Base-by-base conservation (phyloP, 2,113 vertebrate species). In the Pleuronectes platessa region DNA sequence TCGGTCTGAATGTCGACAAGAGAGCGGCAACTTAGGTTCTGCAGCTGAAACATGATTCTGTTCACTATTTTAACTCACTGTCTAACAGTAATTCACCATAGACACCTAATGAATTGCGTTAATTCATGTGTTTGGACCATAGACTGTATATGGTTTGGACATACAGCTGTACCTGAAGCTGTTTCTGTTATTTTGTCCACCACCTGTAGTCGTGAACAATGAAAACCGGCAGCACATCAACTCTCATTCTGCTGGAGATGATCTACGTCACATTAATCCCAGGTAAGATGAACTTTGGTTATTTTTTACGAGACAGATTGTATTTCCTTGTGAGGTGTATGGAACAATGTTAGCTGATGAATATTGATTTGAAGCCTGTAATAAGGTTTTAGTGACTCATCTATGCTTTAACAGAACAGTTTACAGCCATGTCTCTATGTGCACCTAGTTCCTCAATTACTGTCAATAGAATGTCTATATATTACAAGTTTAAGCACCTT, bases 231-330 rank as follows among this genome's bases (percentile, higher is more conserved):
- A 40, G 42, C 3, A 66, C 3, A 53, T 40, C 47, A 8, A 24
- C 17, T 53, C 5, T 68, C 2, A 15, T 45, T 1, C 51, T 84
- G n/a, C 49, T 85, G 59, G 35, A 49, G 45, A 2, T 88, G 55
- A 71, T 86, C 12, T 67, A 15, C 59, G 11, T 84, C 53, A 42
- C 70, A 21, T 45, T 77, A n/a, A 49, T 86, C 2, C 12, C 70
- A 82, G 73, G 89, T 91, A 64, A 86, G 82, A 79, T 2, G 0
- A 10, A 56, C 13, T 31, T 27, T 17, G 54, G 18, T 15, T 1
- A 17, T 6, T 20, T 31, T n/a, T 18, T 51, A 51, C 8, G 47
- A 51, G 14, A 54, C 51, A n/a, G 51, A 8, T 54, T 54, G 20
- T 54, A 8, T n/a, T 20, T 54, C 5, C 2, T 15, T 0, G 5